A percentile compares a stretch with the other conserved stretches of the same genome.
These are phyloP conservation scores for Hedychridium roseum DNA, from an alignment of 2,888 invertebrate species.

Conservation along the genomic window DNA sequence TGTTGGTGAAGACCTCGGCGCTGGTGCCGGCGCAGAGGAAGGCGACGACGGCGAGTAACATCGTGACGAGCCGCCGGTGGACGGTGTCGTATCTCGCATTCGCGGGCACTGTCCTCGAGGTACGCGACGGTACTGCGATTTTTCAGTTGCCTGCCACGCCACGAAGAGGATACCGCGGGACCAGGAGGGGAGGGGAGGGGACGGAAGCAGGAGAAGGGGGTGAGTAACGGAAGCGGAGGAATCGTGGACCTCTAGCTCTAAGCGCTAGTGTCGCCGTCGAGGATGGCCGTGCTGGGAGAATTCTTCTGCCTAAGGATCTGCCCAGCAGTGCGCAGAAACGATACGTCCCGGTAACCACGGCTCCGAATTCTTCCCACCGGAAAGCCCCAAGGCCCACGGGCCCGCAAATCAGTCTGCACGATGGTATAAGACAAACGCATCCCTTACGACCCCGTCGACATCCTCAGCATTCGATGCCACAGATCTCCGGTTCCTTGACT, in stretches of 20 bases:
- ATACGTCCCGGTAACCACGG: too few relatives aligned
- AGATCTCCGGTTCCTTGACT: too few relatives aligned
- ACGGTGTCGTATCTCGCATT: slow-evolving; percentile 28
- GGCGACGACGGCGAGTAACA: slow-evolving; percentile 35
- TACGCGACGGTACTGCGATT: slow-evolving; percentile 28
- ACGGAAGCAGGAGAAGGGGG: not conserved
- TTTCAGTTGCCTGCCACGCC: slow-evolving; percentile 5
- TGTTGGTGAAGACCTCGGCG: slow-evolving; percentile 89
- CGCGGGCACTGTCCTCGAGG: slow-evolving; percentile 35
- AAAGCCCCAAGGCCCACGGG: too few relatives aligned
- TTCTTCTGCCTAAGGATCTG: too few relatives aligned
- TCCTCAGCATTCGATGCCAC: too few relatives aligned
- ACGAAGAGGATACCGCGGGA: not conserved
- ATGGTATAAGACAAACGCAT: too few relatives aligned
- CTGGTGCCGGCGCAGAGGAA: slow-evolving; percentile 37
- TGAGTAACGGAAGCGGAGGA: not conserved
- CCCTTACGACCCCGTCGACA: too few relatives aligned
- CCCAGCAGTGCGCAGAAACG: too few relatives aligned
- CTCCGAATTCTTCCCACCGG: too few relatives aligned
- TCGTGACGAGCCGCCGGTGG: slow-evolving; percentile 27
- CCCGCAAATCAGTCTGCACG: too few relatives aligned
- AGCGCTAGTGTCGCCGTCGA: not conserved
- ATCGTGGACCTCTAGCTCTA: not conserved
- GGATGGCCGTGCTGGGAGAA: not conserved
- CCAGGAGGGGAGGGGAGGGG: not conserved